Percentiles rank a stretch among this genome's conserved stretches.
phyloP scores from a whole-genome alignment of 2,797 vertebrate species.

The Hipposideros larvatus region DNA sequence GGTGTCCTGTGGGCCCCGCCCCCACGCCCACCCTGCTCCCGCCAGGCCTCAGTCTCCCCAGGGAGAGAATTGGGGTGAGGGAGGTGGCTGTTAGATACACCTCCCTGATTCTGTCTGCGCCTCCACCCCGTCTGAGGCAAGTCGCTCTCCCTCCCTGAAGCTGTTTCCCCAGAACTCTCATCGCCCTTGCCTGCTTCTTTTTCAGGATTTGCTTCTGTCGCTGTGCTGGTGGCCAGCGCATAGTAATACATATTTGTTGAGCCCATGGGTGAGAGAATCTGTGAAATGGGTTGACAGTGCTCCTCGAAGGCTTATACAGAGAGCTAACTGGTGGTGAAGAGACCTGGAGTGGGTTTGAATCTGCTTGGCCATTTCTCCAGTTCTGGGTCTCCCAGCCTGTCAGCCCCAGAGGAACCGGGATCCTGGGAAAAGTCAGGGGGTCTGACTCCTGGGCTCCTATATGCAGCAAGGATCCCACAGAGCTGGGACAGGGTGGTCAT shows the following conservation, averaged over 20 bases:
- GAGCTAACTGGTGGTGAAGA: not conserved
- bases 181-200: not conserved
- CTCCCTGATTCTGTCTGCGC: not conserved
- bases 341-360: not conserved
- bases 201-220: no score
- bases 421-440: not conserved
- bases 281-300: not conserved
- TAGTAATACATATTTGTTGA: no score
- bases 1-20: constrained; percentile 71
- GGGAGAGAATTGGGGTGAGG: not conserved
- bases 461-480: not conserved
- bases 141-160: constrained; percentile 64
- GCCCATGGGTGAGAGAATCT: not conserved
- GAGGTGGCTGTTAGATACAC: not conserved
- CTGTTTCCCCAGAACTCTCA: not conserved
- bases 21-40: not conserved
- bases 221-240: not conserved
- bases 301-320: not conserved
- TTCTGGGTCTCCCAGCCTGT: not conserved
- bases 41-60: constrained; percentile 82
- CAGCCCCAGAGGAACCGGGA: not conserved
- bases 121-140: not conserved
- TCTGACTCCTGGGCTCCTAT: not conserved
- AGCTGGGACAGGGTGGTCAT: not conserved
- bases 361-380: not conserved